Evolutionary conservation across 2,113 vertebrate genomes (phyloP), one percentile per base, ranked within the genome.

Genomic region (Larimichthys crocea): DNA sequence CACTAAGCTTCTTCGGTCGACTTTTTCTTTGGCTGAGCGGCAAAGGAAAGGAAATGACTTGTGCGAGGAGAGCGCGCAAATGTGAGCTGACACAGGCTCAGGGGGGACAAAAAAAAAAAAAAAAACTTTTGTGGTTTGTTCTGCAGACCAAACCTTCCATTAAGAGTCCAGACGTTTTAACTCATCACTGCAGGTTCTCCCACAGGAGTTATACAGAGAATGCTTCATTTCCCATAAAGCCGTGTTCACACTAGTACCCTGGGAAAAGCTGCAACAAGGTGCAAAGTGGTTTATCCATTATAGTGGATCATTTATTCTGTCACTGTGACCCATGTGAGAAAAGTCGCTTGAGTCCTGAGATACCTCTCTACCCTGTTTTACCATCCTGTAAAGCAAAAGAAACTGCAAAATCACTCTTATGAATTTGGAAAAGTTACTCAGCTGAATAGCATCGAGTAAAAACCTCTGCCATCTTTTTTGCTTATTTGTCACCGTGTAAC

Each of bases 241-340:
- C 12, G 3, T 85, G 86, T 92, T 93, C 89, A 90, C 91, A 85
- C 73, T 46, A 20, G 75, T 22, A 57, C 66, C 77, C 76, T 81
- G 89, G 86, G 83, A 93, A 79, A 88, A 76, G 83, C 84, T 53
- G 68, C 35, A 74, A 88, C 86, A 90, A 92, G 89, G 91, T 94
- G 92, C 88, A 91, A 94, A 94, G 90, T 91, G 91, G 89, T 93
- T 83, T 83, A 83, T 87, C 87, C 82, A 75, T 88, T 89, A 87
- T 74, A 79, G 89, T 60, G 86, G 70, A 74, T 86, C 56, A 68
- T 88, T 88, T 77, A 78, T 77, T 88, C 74, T 74, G 84, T 85
- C 86, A 83, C 74, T 84, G 82, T 60, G 74, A 48, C 42, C 55
- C 56, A 84, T 64, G 85, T 85, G 87, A 86, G 64, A 87, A 84